These are phyloP conservation scores for Yasuhikotakia modesta DNA, from an alignment of 2,797 vertebrate species.

Conservation along the genomic window DNA sequence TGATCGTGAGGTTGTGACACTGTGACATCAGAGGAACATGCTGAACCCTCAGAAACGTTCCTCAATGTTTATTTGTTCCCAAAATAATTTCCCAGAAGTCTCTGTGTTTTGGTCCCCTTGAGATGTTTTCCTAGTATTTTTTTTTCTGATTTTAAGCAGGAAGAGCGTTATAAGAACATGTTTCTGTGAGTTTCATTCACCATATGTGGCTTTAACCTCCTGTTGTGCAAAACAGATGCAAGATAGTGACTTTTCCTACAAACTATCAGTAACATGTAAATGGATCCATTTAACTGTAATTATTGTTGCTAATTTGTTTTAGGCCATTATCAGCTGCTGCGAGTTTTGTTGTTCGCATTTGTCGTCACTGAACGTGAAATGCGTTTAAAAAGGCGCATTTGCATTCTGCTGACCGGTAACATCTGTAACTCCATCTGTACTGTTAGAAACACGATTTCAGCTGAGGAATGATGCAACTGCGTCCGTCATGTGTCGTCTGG, in stretches of 20 bases:
- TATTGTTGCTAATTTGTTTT: neutral
- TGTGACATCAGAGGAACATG: too few relatives aligned
- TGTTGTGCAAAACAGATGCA: neutral
- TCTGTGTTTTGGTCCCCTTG: too few relatives aligned
- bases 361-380: neutral
- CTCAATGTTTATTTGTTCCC: too few relatives aligned
- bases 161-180: too few relatives aligned
- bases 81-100: too few relatives aligned
- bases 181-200: neutral
- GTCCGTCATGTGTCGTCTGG: neutral
- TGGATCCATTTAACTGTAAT: neutral
- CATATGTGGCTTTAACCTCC: neutral
- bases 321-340: conserved; percentile 12
- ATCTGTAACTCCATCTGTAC: conserved; percentile 34
- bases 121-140: too few relatives aligned
- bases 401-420: conserved; percentile 19
- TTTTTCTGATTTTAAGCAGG: too few relatives aligned
- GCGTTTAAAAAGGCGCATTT: conserved; percentile 10
- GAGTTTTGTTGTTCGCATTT: conserved; percentile 4
- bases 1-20: too few relatives aligned
- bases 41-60: too few relatives aligned
- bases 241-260: neutral
- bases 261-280: neutral
- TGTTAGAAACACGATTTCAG: conserved; percentile 12
- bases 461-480: neutral